These are phyloP conservation scores for Diploscapter pachys DNA, from an alignment of 1,140 invertebrate species.

Conservation along the genomic window DNA sequence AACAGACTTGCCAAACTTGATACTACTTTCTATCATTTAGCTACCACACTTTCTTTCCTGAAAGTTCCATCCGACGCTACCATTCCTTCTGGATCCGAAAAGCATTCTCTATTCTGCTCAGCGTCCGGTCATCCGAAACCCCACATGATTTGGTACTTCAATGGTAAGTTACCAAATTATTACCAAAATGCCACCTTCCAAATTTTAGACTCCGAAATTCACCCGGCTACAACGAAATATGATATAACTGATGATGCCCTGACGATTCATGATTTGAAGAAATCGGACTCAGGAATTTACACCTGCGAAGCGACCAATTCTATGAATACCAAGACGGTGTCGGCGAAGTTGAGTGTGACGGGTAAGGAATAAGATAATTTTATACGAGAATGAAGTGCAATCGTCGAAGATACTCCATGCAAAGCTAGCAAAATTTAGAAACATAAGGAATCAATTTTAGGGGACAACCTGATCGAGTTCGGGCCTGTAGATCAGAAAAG, in stretches of 20 bases:
- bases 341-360: slow-evolving; percentile 51
- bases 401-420: slow-evolving; percentile 8
- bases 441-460: slow-evolving; percentile 22
- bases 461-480: slow-evolving; percentile 44
- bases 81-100: background rate
- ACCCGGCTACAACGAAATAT: slow-evolving; percentile 72
- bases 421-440: slow-evolving; percentile 13
- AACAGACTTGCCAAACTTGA: no score
- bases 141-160: slow-evolving; percentile 11
- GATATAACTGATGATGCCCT: slow-evolving; percentile 79
- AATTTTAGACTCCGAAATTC: slow-evolving; percentile 61
- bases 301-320: slow-evolving; percentile 82
- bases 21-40: no score
- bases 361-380: background rate
- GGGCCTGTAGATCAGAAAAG: slow-evolving; percentile 54
- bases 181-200: background rate
- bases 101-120: slow-evolving; percentile 70
- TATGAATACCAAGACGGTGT: slow-evolving; percentile 77
- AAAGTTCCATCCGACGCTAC: background rate
- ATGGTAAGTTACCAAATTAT: background rate
- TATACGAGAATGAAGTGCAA: slow-evolving; percentile 6
- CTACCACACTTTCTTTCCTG: background rate
- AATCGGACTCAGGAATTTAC: slow-evolving; percentile 79
- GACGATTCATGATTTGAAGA: slow-evolving; percentile 77
- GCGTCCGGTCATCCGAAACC: slow-evolving; percentile 83